Conservation (phyloP, 2,888 invertebrate species). For the Hylaea fasciaria region DNA sequence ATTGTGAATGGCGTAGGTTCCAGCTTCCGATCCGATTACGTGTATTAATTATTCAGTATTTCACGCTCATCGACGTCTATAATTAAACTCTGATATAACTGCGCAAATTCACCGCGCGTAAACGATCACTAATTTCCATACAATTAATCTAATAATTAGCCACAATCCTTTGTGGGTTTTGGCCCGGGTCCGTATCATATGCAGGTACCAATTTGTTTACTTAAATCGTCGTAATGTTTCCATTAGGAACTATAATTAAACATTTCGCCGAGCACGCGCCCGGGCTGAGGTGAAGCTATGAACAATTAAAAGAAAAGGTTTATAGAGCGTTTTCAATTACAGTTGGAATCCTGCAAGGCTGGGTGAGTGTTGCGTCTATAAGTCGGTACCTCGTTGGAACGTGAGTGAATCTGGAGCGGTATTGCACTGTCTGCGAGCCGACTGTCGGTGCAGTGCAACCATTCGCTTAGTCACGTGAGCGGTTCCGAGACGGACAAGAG, state of each 20-base stretch:
- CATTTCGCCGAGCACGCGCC: constrained; percentile 47
- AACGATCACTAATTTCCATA: constrained; percentile 74
- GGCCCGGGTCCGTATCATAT: constrained; percentile 54
- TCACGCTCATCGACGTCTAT: constrained; percentile 77
- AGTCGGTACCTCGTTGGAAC: constrained; percentile 45
- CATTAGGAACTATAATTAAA: constrained; percentile 56
- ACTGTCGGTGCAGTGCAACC: constrained; percentile 73
- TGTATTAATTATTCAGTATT: constrained; percentile 76
- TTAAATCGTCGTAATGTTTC: constrained; percentile 47
- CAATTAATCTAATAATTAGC: constrained; percentile 80
- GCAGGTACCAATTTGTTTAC: constrained; percentile 48
- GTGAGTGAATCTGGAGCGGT: constrained; percentile 67
- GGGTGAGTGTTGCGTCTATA: constrained; percentile 52
- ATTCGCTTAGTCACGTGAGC: constrained; percentile 55
- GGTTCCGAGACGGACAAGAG: constrained; percentile 36
- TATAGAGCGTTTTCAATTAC: constrained; percentile 80
- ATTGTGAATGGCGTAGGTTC: constrained; percentile 33
- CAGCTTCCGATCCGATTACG: constrained; percentile 50
- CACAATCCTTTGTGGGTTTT: constrained; percentile 65
- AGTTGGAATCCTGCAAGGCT: constrained; percentile 70
- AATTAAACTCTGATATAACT: constrained; percentile 80
- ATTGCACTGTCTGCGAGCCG: constrained; percentile 59
- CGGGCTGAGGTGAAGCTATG: constrained; percentile 54
- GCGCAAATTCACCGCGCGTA: constrained; percentile 73
- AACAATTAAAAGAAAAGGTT: constrained; percentile 77